Base-by-base conservation (phyloP, 2,888 invertebrate genomes). In the Pollenia griseotomentosa region DNA sequence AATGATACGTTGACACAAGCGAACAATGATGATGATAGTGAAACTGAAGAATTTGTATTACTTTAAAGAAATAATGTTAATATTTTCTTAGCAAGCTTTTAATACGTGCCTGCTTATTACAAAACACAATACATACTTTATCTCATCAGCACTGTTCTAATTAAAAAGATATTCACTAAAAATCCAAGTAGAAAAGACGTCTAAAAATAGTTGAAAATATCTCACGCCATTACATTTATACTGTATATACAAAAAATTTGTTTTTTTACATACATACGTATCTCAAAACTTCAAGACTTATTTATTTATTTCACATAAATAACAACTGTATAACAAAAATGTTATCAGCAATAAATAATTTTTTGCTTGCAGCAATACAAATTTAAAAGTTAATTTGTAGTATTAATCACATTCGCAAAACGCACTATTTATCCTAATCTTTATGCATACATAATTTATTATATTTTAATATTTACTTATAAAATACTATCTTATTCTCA, bases 31-130 rank as follows among this genome's bases (percentile, higher is more conserved):
- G 95, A 95, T 88, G 95, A 96, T 90, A 94, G 95, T 88, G 96
- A 96, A 92, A 95, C 95, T 70, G 96, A 96, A 93, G 96, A 96
- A 92, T 96, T 96, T 94, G 96, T 96, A 91, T 94, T 96, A 92
- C 93, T 96, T 88, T 96, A 94, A 90, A 88, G 11, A 51, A 71
- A 48, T 73, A 40, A 70, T 59, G 7, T 44, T 11, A 40, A 11
- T 57, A 42, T 44, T 44, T 81, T 33, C 33, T 46, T 70, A 51
- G 16, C 65, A 77, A 77, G 74, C 53, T 51, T 23, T 61, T 44
- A 68, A 23, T 48, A 23, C 57, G 55, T 73, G 68, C 51, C 70
- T 65, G 59, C 84, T 74, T 66, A 70, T 51, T 42, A 70, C 12
- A 68, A 68, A 12, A 70, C 10, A 70, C 40, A 1, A 44, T 46